phyloP scores from a whole-genome alignment of 2,888 invertebrate genomes.

The Cephus pygmeus region DNA sequence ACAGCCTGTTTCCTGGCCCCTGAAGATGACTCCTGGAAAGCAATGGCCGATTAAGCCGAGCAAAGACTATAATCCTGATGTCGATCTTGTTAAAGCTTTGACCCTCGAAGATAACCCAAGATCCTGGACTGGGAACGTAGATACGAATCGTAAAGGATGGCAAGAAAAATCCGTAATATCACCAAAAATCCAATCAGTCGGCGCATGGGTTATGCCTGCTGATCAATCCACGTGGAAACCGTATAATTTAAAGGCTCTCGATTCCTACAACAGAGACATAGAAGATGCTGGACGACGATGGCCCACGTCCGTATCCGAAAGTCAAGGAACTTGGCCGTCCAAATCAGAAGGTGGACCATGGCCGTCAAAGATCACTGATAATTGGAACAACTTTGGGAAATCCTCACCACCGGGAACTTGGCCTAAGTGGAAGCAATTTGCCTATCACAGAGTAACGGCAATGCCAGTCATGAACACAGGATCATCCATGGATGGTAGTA shows the following conservation, averaged over 20 bases:
- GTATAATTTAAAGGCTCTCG: slow-evolving; percentile 36
- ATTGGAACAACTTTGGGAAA: slow-evolving; percentile 47
- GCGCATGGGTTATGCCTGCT: slow-evolving; percentile 45
- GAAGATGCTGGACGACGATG: slow-evolving; percentile 27
- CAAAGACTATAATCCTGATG: not conserved
- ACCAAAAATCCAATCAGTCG: slow-evolving; percentile 45
- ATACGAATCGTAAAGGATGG: slow-evolving; percentile 30
- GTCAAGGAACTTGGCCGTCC: slow-evolving; percentile 29
- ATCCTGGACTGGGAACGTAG: slow-evolving; percentile 19
- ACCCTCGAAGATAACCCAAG: not conserved
- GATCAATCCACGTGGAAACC: slow-evolving; percentile 50
- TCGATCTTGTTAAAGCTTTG: not conserved
- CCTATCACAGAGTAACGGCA: slow-evolving; percentile 57
- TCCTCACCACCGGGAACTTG: slow-evolving; percentile 38
- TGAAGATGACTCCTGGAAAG: not conserved
- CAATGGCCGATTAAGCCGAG: not conserved
- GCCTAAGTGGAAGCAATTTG: slow-evolving; percentile 61
- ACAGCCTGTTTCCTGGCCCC: not conserved
- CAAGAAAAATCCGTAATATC: slow-evolving; percentile 30
- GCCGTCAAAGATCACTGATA: slow-evolving; percentile 34
- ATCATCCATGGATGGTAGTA: slow-evolving; percentile 37
- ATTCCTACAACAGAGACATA: slow-evolving; percentile 12
- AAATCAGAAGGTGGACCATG: slow-evolving; percentile 27
- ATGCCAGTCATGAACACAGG: slow-evolving; percentile 50
- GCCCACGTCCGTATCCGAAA: slow-evolving; percentile 12